Evolutionary conservation across 2,797 vertebrate genomes (phyloP), one percentile per base, ranked within the genome.

Genomic region (Sitta carolinensis): DNA sequence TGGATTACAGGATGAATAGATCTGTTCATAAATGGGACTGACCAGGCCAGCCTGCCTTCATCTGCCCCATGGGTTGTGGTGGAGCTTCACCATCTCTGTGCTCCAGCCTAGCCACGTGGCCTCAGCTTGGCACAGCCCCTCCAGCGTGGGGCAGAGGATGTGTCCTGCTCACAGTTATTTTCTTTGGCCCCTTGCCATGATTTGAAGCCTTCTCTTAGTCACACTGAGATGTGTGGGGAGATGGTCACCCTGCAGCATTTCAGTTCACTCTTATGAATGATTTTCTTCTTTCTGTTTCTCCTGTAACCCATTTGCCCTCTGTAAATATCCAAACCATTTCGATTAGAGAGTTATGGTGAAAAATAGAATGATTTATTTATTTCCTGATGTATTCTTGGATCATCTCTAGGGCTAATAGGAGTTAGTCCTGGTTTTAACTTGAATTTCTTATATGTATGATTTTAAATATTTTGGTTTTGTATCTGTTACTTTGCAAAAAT

Each of bases 371-470:
- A 68, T 85, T 87, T 78, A 82, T 90, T 96, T 95, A 95, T 96
- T 94, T 87, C 36, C 43, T 42, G 55, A 79, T 16, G 15, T 47
- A 45, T n/a, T 92, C 73, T 86, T 91, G 87, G 63, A n/a, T 42
- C 64, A 76, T 76, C 43, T 78, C 40, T 76, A 70, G 59, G 51
- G 42, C 91, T 93, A 83, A 75, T 54, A 64, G 77, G 50, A 90
- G 54, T 87, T 69, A 74, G 93, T 90, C 94, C 94, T 97, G 96
- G 94, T 91, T 95, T 97, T 97, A 94, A 97, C 97, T 97, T 98
- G 97, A 97, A 97, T 96, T 93, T 82, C 20, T 90, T 80, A 9
- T 87, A 40, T 84, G 73, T 74, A 32, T 81, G 54, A 74, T 92
- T 92, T 57, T 67, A 89, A 77, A 85, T 79, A 30, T 57, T 91